A percentile compares a stretch with the other conserved stretches of the same genome.
phyloP scores from a whole-genome alignment of 2,113 vertebrate species.

The Corythornis vintsioides region DNA sequence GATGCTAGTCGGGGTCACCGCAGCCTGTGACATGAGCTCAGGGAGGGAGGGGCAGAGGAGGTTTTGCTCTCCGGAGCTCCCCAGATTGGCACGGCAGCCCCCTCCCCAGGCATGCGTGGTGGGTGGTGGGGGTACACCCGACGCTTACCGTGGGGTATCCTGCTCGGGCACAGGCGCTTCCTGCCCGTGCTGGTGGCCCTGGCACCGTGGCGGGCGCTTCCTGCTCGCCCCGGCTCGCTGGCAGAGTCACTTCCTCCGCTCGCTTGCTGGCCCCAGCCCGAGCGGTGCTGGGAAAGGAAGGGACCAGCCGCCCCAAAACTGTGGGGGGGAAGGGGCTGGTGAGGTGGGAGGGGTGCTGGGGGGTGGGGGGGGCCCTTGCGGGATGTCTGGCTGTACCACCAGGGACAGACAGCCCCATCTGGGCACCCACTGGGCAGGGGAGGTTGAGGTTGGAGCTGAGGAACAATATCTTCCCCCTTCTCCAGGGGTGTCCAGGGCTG shows the following conservation, averaged over 20 bases:
- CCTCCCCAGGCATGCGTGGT: background rate
- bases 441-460: too few relatives aligned
- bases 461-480: too few relatives aligned
- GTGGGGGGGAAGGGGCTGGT: background rate
- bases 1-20: background rate
- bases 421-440: too few relatives aligned
- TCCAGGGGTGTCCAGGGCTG: too few relatives aligned
- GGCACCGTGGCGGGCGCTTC: background rate
- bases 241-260: background rate
- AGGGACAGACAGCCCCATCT: accelerated
- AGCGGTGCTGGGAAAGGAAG: background rate
- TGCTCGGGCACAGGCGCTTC: background rate
- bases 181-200: background rate
- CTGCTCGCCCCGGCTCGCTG: background rate
- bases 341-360: background rate
- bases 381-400: background rate
- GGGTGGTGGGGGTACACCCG: accelerated
- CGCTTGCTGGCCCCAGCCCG: background rate
- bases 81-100: accelerated
- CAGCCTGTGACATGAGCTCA: too few relatives aligned
- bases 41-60: too few relatives aligned
- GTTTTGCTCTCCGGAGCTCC: too few relatives aligned
- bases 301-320: too few relatives aligned
- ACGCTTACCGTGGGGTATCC: background rate
- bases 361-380: background rate